Evolutionary conservation across 2,888 invertebrate genomes (phyloP), one percentile per base, ranked within the genome.

Genomic region (Patella ulyssiponensis): DNA sequence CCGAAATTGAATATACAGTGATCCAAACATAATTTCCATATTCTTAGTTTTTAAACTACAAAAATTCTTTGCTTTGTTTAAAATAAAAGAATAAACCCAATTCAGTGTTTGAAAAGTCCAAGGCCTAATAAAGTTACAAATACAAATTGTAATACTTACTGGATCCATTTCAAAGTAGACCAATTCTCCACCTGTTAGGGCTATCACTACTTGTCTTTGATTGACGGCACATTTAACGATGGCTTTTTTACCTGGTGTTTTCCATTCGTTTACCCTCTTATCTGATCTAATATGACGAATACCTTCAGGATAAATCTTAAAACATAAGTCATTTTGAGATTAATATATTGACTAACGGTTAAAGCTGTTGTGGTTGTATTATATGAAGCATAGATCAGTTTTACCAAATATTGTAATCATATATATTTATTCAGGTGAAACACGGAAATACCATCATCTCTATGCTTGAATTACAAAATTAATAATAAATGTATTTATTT

Each of bases 81-180:
- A 44, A 44, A 44, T 9, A 44, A 33, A 33, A 44, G 44, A 44
- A 9, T 44, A 44, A 44, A 1, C 9, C 44, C 44, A 44, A 44
- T 44, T 44, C 9, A 44, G 9, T 44, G 44, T 44, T 44, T 44
- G 44, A 44, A 9, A 9, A 44, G 44, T 9, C 9, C 44, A 44
- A 33, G 33, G 5, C 33, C 33, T 33, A 33, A 33, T 33, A 33
- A 33, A 33, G 33, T 33, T 33, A 33, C 9, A 44, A 44, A 44
- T 44, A 44, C 44, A 9, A 44, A 44, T 44, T 9, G 9, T 44
- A 9, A 44, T 44, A 93, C 96, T 95, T 94, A 98, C 98, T 85
- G 97, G 96, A 92, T 99, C 99, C 98, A 99, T 97, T 94, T 99
- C 99, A 92, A 99, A 99, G 93, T 99, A 99, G 70, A 99, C 98